Base-by-base conservation (phyloP, 1,140 invertebrate genomes). In the Telenomus remus region DNA sequence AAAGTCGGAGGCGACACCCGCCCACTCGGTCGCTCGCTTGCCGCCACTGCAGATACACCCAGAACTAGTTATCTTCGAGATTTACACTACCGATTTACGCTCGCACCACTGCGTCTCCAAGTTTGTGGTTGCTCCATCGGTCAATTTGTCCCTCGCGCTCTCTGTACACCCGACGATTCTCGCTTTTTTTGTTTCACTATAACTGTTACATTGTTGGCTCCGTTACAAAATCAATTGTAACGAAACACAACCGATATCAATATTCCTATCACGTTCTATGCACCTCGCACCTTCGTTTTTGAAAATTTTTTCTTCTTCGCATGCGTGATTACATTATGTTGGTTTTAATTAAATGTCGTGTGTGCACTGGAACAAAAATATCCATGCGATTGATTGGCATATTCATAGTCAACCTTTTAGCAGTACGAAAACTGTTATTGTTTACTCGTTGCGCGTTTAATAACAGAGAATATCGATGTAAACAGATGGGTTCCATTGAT, bases 1-100 rank as follows among this genome's bases (percentile, higher is more conserved):
- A 88, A 88, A 88, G 85, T 87, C 83, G 82, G 83, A 83, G 84
- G 84, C 19, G 19, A 85, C 84, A 83, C 60, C 51, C 79, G 79
- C 49, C 69, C 64, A 69, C 64, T 76, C 19, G 19, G 19, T 27
- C 19, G 19, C 19, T 27, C 19, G 19, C 19, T 68, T 79, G 60
- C 57, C 76, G 74, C 77, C 72, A 56, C 3, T 59, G 59, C 59
- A 53, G 63, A 72, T 71, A 69, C 71, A 60, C 50, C 61, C n/a
- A n/a, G 71, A 73, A 79, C 79, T 80, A 76, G 73, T 79, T 82
- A 80, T 73, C 50, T 65, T 65, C 47, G 63, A 80, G 78, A 82
- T 81, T 82, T 81, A 82, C 74, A 72, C 54, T 57, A 15, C 68
- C 72, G 78, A 81, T 82, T 77, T 76, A 71, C 64, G 70, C 54